phyloP scores from a whole-genome alignment of 2,888 invertebrate genomes.

The Thyatira batis region DNA sequence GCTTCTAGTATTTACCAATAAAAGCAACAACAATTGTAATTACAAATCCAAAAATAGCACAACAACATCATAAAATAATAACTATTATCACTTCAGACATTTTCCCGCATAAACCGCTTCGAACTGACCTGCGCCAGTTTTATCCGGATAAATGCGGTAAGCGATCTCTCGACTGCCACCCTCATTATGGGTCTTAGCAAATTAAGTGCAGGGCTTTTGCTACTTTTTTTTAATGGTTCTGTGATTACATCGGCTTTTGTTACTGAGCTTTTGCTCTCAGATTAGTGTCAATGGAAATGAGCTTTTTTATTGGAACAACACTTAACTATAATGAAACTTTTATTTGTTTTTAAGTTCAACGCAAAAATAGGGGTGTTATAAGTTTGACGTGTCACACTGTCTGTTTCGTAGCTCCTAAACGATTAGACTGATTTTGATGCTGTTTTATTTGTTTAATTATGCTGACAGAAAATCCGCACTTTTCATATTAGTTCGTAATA shows the following conservation, averaged over 20 bases:
- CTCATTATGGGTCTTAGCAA: slow-evolving; percentile 31
- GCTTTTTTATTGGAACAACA: not conserved
- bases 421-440: too few species aligned
- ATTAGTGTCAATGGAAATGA: not conserved
- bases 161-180: slow-evolving; percentile 27
- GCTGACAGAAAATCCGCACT: too few species aligned
- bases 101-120: slow-evolving; percentile 7
- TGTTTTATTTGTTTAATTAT: too few species aligned
- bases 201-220: slow-evolving; percentile 19
- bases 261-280: slow-evolving; percentile 1
- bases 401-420: too few species aligned
- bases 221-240: slow-evolving; percentile 12
- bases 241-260: slow-evolving; percentile 6
- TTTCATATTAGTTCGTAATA: too few species aligned
- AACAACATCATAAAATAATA: not conserved
- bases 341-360: too few species aligned
- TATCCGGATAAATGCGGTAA: slow-evolving; percentile 20
- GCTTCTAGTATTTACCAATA: too few species aligned
- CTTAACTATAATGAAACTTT: too few species aligned
- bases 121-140: slow-evolving; percentile 10
- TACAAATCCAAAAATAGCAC: not conserved
- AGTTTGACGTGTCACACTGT: too few species aligned
- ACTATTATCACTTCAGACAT: not conserved
- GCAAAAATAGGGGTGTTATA: too few species aligned
- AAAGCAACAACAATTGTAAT: not conserved